These are phyloP conservation scores for Muscidifurax raptorellus DNA, from an alignment of 1,140 invertebrate genomes.

Conservation along the genomic window DNA sequence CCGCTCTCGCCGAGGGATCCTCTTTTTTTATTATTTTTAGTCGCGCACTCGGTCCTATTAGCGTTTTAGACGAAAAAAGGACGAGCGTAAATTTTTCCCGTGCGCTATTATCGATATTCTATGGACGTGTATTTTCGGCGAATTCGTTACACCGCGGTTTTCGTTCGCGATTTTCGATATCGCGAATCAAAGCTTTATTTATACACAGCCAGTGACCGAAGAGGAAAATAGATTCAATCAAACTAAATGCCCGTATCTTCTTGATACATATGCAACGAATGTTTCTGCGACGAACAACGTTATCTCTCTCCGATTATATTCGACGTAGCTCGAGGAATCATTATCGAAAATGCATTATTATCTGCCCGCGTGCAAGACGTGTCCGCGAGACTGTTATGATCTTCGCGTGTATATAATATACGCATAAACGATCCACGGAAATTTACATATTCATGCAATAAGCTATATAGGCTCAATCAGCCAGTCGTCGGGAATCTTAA, in stretches of 20 bases:
- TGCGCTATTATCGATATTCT: too few species aligned
- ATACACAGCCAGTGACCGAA: too few species aligned
- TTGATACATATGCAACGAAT: neutral
- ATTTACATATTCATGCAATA: conserved; percentile 37
- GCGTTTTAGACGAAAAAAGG: neutral
- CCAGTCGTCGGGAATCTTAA: neutral
- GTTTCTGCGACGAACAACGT: neutral
- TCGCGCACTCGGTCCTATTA: conserved; percentile 1
- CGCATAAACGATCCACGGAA: neutral
- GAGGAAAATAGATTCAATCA: too few species aligned
- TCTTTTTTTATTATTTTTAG: conserved; percentile 13
- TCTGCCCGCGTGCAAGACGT: neutral
- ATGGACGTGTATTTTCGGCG: too few species aligned
- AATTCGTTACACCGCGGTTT: neutral
- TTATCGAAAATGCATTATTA: conserved; percentile 22
- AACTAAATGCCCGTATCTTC: too few species aligned
- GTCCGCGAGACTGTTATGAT: conserved; percentile 21
- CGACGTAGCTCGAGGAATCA: neutral
- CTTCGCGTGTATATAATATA: neutral
- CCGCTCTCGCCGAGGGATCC: conserved; percentile 4
- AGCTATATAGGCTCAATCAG: conserved; percentile 35
- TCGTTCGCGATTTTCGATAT: neutral
- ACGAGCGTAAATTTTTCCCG: neutral
- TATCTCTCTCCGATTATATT: neutral
- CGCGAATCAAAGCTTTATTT: too few species aligned